Conservation (phyloP, 2,797 vertebrate species). For the Fratercula arctica region DNA sequence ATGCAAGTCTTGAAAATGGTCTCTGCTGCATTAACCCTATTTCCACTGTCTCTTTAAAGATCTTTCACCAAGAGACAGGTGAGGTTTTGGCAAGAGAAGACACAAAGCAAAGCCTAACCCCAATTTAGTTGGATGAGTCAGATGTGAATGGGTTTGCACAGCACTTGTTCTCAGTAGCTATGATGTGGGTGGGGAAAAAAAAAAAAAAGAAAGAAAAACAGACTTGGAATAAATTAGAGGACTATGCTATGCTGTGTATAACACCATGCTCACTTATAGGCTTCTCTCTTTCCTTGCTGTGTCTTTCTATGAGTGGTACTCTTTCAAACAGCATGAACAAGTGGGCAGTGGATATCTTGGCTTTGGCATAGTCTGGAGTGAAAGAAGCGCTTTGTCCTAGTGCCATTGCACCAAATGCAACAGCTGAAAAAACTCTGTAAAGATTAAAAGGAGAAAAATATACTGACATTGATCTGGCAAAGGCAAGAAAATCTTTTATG, state of each 20-base stretch:
- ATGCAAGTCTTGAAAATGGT: neutral
- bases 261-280: constrained; percentile 71
- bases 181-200: neutral
- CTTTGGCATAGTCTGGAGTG: constrained; percentile 89
- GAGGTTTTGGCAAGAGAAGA: neutral
- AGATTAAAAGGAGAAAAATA: neutral
- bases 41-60: neutral
- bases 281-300: constrained; percentile 77
- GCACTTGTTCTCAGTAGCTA: neutral
- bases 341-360: constrained; percentile 85
- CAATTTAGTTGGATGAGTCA: neutral
- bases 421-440: constrained; percentile 84
- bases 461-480: neutral
- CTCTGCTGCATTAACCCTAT: neutral
- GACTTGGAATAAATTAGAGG: neutral
- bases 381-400: constrained; percentile 88
- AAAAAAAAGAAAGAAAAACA: neutral
- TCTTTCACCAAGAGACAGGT: neutral
- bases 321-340: constrained; percentile 82
- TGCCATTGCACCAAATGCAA: constrained; percentile 88
- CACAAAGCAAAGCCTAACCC: neutral
- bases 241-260: neutral
- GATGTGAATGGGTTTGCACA: neutral
- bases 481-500: neutral
- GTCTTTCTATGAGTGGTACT: constrained; percentile 82